These are phyloP conservation scores for Gonatopus flavifemur DNA, from an alignment of 1,140 invertebrate species.

Conservation along the genomic window DNA sequence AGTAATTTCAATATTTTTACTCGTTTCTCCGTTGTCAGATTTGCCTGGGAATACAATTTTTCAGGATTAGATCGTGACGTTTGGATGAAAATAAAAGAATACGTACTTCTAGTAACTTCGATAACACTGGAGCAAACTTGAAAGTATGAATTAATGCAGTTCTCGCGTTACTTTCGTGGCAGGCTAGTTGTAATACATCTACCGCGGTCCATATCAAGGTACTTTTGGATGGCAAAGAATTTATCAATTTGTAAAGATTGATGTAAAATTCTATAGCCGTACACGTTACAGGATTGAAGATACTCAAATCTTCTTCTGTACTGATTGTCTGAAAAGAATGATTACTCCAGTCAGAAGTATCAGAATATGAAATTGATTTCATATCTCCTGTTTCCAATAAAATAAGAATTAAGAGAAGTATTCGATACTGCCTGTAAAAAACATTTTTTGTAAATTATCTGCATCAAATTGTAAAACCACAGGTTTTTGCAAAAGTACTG, in stretches of 20 bases:
- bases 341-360: no score
- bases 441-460: not conserved
- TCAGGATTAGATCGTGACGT: no score
- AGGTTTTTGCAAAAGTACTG: no score
- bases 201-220: slow-evolving; percentile 63
- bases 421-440: not conserved
- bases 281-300: slow-evolving; percentile 59
- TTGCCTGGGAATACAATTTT: slow-evolving; percentile 31
- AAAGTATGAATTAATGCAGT: slow-evolving; percentile 67
- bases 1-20: slow-evolving; percentile 53
- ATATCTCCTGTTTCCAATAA: no score
- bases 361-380: no score
- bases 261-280: slow-evolving; percentile 59
- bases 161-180: slow-evolving; percentile 62
- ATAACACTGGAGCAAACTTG: slow-evolving; percentile 68
- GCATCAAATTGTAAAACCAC: no score
- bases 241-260: slow-evolving; percentile 57
- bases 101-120: slow-evolving; percentile 58
- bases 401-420: no score
- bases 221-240: slow-evolving; percentile 37
- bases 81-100: no score
- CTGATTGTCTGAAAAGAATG: slow-evolving; percentile 51
- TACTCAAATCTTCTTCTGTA: slow-evolving; percentile 53
- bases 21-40: slow-evolving; percentile 51
- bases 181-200: slow-evolving; percentile 63